Conservation (phyloP, 37 sponge, comb jelly and placozoan genomes). For the Corticium candelabrum region DNA sequence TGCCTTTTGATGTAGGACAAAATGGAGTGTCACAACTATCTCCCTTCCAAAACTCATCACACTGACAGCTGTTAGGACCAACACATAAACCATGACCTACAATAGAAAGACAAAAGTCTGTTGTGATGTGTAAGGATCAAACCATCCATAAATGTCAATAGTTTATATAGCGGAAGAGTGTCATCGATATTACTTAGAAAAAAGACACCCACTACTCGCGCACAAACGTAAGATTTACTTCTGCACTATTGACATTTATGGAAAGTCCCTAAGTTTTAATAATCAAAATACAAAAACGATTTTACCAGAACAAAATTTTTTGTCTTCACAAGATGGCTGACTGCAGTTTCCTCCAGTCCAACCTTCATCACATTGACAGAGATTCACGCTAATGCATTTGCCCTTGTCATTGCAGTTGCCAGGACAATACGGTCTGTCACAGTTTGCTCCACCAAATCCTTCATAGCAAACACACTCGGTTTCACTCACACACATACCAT, state of each 20-base stretch:
- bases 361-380: background rate
- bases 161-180: too few species aligned
- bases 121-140: too few species aligned
- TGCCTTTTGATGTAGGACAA: background rate
- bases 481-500: background rate
- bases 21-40: background rate
- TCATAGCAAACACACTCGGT: background rate
- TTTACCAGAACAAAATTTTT: background rate
- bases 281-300: too few species aligned
- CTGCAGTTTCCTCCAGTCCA: background rate
- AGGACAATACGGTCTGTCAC: background rate
- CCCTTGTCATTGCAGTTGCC: background rate
- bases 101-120: too few species aligned
- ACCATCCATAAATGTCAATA: too few species aligned
- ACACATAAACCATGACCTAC: background rate
- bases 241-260: background rate
- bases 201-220: too few species aligned
- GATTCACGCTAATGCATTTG: background rate
- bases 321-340: background rate
- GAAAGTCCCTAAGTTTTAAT: background rate
- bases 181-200: too few species aligned
- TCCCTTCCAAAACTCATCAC: background rate
- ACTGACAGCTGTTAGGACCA: background rate
- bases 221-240: background rate
- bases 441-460: background rate